These are phyloP conservation scores for Gadus chalcogrammus DNA, from an alignment of 2,113 vertebrate genomes.

Conservation along the genomic window DNA sequence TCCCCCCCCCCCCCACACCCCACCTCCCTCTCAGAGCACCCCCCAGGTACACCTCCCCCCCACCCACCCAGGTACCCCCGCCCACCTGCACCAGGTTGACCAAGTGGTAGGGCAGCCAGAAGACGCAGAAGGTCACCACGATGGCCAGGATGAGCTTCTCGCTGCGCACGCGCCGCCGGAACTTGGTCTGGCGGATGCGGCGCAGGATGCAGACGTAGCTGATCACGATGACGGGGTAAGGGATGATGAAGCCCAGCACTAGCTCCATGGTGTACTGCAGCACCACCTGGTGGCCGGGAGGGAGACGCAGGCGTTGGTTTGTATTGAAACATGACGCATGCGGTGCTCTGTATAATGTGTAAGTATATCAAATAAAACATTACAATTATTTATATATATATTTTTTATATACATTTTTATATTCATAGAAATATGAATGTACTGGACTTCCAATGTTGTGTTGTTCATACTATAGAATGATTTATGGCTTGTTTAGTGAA, in stretches of 20 bases:
- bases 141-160: slow-evolving; percentile 83
- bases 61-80: not conserved
- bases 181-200: slow-evolving; percentile 71
- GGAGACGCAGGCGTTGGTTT: no score
- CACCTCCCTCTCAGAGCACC: not conserved
- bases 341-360: no score
- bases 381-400: no score
- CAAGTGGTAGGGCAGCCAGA: slow-evolving; percentile 87
- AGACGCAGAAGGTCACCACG: slow-evolving; percentile 79
- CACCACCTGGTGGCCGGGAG: slow-evolving; percentile 51
- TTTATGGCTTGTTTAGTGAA: no score
- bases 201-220: slow-evolving; percentile 79
- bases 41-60: not conserved
- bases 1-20: not conserved
- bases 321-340: no score
- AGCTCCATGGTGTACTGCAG: slow-evolving; percentile 81
- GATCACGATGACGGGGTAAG: slow-evolving; percentile 74
- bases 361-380: no score
- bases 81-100: slow-evolving; percentile 80
- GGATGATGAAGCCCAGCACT: slow-evolving; percentile 78
- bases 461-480: no score
- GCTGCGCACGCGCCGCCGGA: slow-evolving; percentile 69
- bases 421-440: no score
- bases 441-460: no score
- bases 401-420: no score